Evolutionary conservation across 2,888 invertebrate genomes (phyloP), one percentile per base, ranked within the genome.

Genomic region (Dasypogon diadema): DNA sequence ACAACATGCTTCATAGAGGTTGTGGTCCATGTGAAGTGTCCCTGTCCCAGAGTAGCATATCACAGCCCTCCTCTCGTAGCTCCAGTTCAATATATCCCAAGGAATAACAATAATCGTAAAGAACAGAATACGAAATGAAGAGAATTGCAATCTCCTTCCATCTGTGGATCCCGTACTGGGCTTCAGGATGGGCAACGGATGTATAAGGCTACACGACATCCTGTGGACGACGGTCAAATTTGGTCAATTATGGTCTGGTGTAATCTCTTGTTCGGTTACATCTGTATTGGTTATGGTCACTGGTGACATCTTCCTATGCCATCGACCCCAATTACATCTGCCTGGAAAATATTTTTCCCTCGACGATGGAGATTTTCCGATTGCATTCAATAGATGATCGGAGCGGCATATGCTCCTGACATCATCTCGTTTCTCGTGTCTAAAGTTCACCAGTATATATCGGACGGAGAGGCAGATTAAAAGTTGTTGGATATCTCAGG

Each of bases 91-190:
- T 70, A 70, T 70, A 70, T 70, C 70, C 70, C 70, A 70, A 70
- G 70, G 54, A 70, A 70, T 70, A 70, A 70, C 70, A 70, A 70
- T 70, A 70, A 70, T 70, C 70, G 70, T 70, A 70, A 70, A 70
- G 70, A 70, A 70, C 70, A 70, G 70, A 70, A 70, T 70, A 70
- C 70, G 70, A 70, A 70, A 70, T 70, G 70, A 70, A 70, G 70
- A 54, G 70, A 70, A 70, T 70, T 70, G 70, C 70, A 70, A 70
- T 70, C 70, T 70, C 70, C 70, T 70, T 70, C 70, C 70, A 70
- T 70, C 54, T 42, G 6, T 68, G 54, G 70, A 54, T 54, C 34
- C 70, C 70, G 51, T 12, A 70, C 34, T 2, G 70, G 18, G 18
- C 34, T 34, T 16, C 21, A 42, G 42, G 22, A 22, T 68, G 46